phyloP scores from a whole-genome alignment of 2,888 invertebrate genomes.

The Bhutanitis thaidina region DNA sequence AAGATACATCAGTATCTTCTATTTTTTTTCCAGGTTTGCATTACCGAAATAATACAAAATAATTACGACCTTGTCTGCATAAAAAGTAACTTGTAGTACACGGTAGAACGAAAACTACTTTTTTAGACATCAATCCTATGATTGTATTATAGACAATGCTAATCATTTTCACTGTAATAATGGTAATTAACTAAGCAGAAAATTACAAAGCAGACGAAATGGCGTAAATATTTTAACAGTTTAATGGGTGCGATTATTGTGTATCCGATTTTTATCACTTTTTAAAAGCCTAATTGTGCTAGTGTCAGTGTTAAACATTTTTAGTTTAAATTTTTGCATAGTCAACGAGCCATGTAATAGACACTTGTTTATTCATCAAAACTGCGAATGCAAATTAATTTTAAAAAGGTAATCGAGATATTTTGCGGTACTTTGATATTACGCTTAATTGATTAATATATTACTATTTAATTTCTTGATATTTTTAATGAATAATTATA shows the following conservation, averaged over 20 bases:
- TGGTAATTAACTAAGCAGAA: slow-evolving; percentile 3
- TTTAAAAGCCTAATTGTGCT: slow-evolving; percentile 42
- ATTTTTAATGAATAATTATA: not conserved
- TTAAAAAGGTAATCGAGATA: slow-evolving; percentile 4
- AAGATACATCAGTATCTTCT: too few relatives aligned
- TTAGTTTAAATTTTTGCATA: slow-evolving; percentile 40
- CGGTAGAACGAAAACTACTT: not conserved
- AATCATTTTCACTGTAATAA: slow-evolving; percentile 12
- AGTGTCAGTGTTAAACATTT: slow-evolving; percentile 32
- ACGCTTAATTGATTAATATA: slow-evolving; percentile 2
- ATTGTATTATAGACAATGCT: slow-evolving; percentile 6
- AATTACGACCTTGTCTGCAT: not conserved
- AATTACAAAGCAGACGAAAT: slow-evolving; percentile 17
- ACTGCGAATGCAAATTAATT: slow-evolving; percentile 19
- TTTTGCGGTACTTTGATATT: not conserved
- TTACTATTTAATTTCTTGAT: not conserved
- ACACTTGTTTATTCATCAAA: slow-evolving; percentile 24
- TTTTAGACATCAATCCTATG: not conserved
- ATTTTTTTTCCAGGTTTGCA: slow-evolving; percentile 8
- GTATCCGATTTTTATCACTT: slow-evolving; percentile 42
- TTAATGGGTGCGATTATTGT: slow-evolving; percentile 38
- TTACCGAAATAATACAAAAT: slow-evolving; percentile 1
- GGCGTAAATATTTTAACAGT: slow-evolving; percentile 27
- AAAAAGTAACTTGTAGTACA: not conserved
- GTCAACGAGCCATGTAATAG: slow-evolving; percentile 43